Base-by-base conservation (phyloP, 2,113 vertebrate species). In the Carettochelys insculpta region DNA sequence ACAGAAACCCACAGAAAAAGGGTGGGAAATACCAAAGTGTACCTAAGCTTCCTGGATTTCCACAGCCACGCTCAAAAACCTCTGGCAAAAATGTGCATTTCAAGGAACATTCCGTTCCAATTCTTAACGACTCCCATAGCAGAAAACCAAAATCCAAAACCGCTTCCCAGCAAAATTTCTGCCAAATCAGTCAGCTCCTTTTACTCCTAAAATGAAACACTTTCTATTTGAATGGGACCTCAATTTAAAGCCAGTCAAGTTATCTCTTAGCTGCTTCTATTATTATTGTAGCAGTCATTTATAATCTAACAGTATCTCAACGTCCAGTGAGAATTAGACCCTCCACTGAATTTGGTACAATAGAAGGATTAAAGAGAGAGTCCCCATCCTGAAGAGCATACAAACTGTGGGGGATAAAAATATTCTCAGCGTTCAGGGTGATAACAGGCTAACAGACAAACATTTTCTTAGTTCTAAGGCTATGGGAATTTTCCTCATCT, bases 51-150 rank as follows among this genome's bases (percentile, higher is more conserved):
- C 76, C 90, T 87, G 34, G 71, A 90, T 96, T 92, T 97, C 95
- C 93, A 87, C 47, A 75, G 90, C 38, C 92, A 94, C 86, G 53
- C 80, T 95, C 86, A 97, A 97, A 97, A 94, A 85, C 14, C 54
- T 85, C 79, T 94, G 90, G 92, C 83, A 96, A 94, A 96, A 94
- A 95, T 94, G 83, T 95, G 82, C 93, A 94, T 94, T 96, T 96
- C 87, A 97, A 95, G 93, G 81, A 96, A 95, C 54, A 5, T 89
- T 88, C 94, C 93, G 90, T 95, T 92, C 79, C 88, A 96, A 61
- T 80, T 91, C 90, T 77, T 83, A 91, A 71, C 0, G 0, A 92
- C 79, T 95, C 75, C 73, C 91, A 87, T 14, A 92, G 82, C 88
- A 93, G 79, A 88, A 87, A 91, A 95, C 80, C 77, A 93, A 96